These are phyloP conservation scores for Gibbula magus DNA, from an alignment of 2,888 invertebrate genomes.

Conservation along the genomic window DNA sequence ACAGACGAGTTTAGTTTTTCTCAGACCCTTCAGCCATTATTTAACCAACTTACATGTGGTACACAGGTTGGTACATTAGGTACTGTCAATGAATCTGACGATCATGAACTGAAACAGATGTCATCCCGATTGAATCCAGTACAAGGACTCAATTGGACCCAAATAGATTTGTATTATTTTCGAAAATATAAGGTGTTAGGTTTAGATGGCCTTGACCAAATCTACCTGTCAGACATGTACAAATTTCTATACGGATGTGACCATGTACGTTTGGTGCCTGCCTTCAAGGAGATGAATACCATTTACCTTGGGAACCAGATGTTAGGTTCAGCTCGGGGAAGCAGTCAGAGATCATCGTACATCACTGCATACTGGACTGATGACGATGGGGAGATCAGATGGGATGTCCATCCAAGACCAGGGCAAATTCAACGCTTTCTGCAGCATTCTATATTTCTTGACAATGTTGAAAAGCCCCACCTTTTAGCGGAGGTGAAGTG, in stretches of 20 bases:
- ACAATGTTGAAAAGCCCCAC: too few species aligned
- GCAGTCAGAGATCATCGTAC: not conserved
- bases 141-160: not conserved
- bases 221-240: not conserved
- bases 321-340: not conserved
- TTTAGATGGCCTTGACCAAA: not conserved
- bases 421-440: not conserved
- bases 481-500: too few species aligned
- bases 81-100: not conserved
- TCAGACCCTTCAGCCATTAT: too few species aligned
- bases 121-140: not conserved
- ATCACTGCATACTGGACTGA: not conserved
- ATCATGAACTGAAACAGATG: not conserved
- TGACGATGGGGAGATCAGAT: not conserved
- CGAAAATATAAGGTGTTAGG: not conserved
- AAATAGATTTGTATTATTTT: not conserved
- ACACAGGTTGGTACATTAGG: too few species aligned
- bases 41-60: too few species aligned
- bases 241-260: not conserved
- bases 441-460: too few species aligned
- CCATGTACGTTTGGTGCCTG: not conserved
- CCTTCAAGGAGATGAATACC: too few species aligned
- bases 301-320: not conserved
- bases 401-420: not conserved
- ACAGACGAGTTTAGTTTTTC: not conserved